Conservation (phyloP, 1,140 invertebrate genomes). For the Zaprionus kolodkinae region DNA sequence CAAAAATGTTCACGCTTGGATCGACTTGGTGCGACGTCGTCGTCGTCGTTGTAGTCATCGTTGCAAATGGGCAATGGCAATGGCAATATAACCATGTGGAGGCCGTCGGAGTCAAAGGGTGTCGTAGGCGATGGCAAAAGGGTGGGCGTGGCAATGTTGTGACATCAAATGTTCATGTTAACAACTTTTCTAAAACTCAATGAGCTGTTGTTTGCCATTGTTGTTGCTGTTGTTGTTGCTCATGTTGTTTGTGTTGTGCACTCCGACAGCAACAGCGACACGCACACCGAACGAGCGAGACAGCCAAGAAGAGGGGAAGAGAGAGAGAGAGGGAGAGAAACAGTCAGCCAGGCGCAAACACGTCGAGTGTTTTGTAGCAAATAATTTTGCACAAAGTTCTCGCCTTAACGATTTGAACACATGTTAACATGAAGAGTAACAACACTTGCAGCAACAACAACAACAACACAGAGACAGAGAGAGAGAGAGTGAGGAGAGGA, state of each 20-base stretch:
- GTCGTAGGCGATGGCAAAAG: slow-evolving; percentile 1
- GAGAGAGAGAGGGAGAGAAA: slow-evolving; percentile 1
- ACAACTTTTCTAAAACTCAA: slow-evolving; percentile 82
- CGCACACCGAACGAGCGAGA: slow-evolving; percentile 10
- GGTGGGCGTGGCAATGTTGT: slow-evolving; percentile 62
- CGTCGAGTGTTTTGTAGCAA: slow-evolving; percentile 80
- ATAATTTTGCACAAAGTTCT: slow-evolving; percentile 82
- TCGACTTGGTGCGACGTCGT: slow-evolving; percentile 35
- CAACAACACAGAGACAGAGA: neutral
- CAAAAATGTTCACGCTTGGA: slow-evolving; percentile 67
- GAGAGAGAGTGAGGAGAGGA: neutral
- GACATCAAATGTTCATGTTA: slow-evolving; percentile 82
- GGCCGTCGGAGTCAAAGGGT: slow-evolving; percentile 17
- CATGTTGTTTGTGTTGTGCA: slow-evolving; percentile 74
- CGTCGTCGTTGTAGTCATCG: slow-evolving; percentile 11
- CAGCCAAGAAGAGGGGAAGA: neutral
- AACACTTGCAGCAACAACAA: slow-evolving; percentile 61
- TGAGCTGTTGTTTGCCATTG: slow-evolving; percentile 77
- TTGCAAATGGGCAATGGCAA: slow-evolving; percentile 49
- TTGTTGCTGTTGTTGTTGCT: slow-evolving; percentile 43
- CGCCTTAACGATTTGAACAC: slow-evolving; percentile 82
- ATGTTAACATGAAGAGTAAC: slow-evolving; percentile 79
- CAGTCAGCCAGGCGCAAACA: slow-evolving; percentile 70
- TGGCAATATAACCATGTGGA: slow-evolving; percentile 47
- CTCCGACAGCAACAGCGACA: slow-evolving; percentile 13